Percentiles rank a stretch among this genome's conserved stretches.
phyloP scores from a whole-genome alignment of 2,113 vertebrate genomes.

The Struthio camelus region DNA sequence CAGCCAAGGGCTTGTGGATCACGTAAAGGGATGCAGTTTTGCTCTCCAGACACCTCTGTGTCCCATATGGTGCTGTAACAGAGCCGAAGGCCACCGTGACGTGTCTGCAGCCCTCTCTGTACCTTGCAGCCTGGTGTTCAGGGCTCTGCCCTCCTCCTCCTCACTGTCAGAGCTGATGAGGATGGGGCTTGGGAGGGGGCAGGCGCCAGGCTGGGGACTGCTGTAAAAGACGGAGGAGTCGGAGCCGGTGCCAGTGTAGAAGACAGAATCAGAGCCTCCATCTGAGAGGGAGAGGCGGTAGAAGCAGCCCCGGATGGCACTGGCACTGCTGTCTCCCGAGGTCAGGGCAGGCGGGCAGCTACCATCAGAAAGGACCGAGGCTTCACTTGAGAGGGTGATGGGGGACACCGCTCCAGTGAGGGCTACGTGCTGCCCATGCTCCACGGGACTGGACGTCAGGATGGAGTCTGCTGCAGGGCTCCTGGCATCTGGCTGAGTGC shows the following conservation, averaged over 20 bases:
- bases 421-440: no score
- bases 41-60: neutral
- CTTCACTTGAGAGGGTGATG: no score
- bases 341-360: neutral
- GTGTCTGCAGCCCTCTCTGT: neutral
- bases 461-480: neutral
- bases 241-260: neutral
- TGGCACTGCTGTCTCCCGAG: neutral
- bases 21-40: no score
- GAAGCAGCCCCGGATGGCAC: neutral
- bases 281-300: neutral
- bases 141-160: neutral
- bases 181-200: neutral
- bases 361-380: neutral
- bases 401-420: neutral
- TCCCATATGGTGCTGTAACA: neutral
- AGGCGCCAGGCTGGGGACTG: no score
- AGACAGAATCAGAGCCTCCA: neutral
- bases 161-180: neutral
- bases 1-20: no score
- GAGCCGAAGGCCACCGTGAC: neutral
- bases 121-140: neutral
- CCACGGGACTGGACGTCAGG: neutral
- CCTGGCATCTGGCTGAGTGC: neutral
- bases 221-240: neutral